Evolutionary conservation across 35 echinoderm and acorn worm species (phyloP), one percentile per base, ranked within the genome.

Genomic region (Patiria miniata): DNA sequence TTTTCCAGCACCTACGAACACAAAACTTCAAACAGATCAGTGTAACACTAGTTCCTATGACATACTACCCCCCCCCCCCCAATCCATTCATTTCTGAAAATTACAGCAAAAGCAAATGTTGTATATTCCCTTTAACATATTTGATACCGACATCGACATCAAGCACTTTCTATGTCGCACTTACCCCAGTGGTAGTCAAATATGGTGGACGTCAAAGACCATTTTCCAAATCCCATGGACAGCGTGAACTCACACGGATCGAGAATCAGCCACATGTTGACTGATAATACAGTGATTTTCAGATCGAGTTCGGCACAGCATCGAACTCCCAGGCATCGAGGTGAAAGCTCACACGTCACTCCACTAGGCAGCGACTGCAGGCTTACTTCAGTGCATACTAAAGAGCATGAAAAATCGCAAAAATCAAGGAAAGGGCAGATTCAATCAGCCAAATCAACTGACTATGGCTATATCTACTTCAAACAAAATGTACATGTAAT

Each of bases 141-240:
- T 4, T 3, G 33, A 68, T 6, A 36, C 18, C 61, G n/a, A 68
- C n/a, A 28, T 7, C 33, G 4, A 68, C n/a, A 68, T 6, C 61
- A 1, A 26, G 26, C 9, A 0, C 5, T 51, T 19, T 2, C 8
- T 51, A 82, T 6, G 29, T n/a, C 19, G 19, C 42, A 82, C 80
- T 53, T 50, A 82, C 80, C 80, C 80, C 80, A 82, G 47, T 82
- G 80, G 80, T 82, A 82, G 40, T 82, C 40, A 53, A 82, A 82
- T 52, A 82, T 30, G 30, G 80, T 82, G 14, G 22, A 34, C 21
- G 8, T 82, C 18, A 82, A 23, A 6, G 80, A 82, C 80, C 80
- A 82, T 23, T 82, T 44, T 56, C 51, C 80, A 52, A 82, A 23
- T 2, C 80, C 80, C 10, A 82, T 53, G 12, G 80, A 82, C 21